Conservation (phyloP, 2,113 vertebrate genomes). For the Aix galericulata region DNA sequence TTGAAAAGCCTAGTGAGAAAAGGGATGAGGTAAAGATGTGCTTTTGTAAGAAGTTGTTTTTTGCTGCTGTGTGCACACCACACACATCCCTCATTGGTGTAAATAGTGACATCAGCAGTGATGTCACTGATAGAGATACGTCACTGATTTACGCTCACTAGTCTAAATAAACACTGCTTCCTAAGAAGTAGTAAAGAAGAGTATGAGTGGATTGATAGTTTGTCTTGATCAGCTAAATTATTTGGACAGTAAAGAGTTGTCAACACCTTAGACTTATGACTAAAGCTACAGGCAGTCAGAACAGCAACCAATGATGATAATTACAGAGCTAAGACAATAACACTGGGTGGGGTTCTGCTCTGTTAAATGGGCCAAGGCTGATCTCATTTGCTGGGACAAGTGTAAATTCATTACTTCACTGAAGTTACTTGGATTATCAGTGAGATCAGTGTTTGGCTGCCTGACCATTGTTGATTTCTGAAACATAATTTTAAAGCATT, state of each 20-base stretch:
- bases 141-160: not conserved
- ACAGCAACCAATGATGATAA: not conserved
- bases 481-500: not conserved
- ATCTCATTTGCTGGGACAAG: not conserved
- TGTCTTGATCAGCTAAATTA: not conserved
- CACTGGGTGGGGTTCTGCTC: not conserved
- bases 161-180: not conserved
- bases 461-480: not conserved
- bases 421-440: not conserved
- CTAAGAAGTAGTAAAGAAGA: not conserved
- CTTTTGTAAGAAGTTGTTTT: not conserved
- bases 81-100: not conserved
- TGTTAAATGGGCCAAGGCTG: not conserved
- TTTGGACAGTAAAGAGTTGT: not conserved
- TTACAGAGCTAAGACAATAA: not conserved
- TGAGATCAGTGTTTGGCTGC: conserved; percentile 2
- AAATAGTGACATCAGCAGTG: not conserved
- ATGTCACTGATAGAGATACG: not conserved
- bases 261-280: not conserved
- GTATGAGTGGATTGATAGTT: not conserved
- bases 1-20: not conserved
- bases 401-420: not conserved
- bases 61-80: not conserved
- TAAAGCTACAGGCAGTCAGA: not conserved
- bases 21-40: not conserved